phyloP scores from a whole-genome alignment of 2,797 vertebrate genomes.

The Melanogrammus aeglefinus region DNA sequence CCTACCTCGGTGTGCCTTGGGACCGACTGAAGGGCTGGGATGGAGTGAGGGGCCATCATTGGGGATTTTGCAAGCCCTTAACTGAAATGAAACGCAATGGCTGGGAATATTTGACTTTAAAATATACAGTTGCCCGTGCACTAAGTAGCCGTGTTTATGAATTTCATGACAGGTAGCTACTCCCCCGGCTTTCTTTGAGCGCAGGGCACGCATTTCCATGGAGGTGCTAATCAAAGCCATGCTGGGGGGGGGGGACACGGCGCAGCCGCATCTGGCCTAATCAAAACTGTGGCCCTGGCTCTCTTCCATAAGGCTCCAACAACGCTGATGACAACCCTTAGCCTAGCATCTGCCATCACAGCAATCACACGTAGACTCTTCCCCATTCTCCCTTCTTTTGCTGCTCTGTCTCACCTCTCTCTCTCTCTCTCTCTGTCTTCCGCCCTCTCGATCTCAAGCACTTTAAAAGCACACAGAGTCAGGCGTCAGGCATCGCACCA shows the following conservation, averaged over 20 bases:
- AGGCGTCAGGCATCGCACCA: conserved; percentile 10
- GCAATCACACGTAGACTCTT: conserved; percentile 62
- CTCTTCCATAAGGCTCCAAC: conserved; percentile 62
- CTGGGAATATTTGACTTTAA: conserved; percentile 72
- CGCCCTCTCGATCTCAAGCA: conserved; percentile 13
- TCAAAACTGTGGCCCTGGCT: conserved; percentile 68
- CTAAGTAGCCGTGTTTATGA: conserved; percentile 78
- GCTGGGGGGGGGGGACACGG: conserved; percentile 60
- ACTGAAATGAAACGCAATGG: conserved; percentile 63
- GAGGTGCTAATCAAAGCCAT: conserved; percentile 75
- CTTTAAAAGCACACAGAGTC: background rate
- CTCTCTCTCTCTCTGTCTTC: conserved; percentile 23
- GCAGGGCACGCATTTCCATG: conserved; percentile 75
- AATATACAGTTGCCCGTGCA: conserved; percentile 71
- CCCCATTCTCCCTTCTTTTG: conserved; percentile 25
- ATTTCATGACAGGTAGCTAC: conserved; percentile 77
- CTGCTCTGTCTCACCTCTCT: conserved; percentile 28
- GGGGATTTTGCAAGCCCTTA: conserved; percentile 64
- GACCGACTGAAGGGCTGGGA: conserved; percentile 52
- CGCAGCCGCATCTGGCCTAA: conserved; percentile 65
- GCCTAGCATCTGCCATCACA: conserved; percentile 61
- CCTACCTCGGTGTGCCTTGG: conserved; percentile 62
- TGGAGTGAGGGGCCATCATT: conserved; percentile 49
- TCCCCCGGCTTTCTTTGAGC: conserved; percentile 76
- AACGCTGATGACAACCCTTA: conserved; percentile 69